phyloP scores from a whole-genome alignment of 1,140 invertebrate genomes.

The Polypedilum vanderplanki region DNA sequence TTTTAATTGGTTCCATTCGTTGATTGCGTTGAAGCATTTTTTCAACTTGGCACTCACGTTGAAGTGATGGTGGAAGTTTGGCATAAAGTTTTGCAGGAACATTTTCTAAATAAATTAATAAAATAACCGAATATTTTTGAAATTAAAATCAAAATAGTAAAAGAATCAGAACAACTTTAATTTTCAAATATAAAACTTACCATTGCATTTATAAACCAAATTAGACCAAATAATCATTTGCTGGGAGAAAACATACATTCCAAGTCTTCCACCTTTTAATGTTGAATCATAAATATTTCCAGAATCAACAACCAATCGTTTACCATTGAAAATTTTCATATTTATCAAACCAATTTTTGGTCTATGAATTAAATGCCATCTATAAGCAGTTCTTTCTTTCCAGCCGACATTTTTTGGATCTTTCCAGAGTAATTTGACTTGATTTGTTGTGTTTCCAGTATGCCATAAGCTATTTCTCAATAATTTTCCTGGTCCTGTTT shows the following conservation, averaged over 20 bases:
- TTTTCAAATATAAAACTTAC: conserved; percentile 48
- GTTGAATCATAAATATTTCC: conserved; percentile 87
- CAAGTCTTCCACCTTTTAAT: conserved; percentile 79
- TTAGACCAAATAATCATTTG: conserved; percentile 97
- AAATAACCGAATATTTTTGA: conserved; percentile 35
- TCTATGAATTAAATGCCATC: conserved; percentile 87
- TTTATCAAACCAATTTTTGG: conserved; percentile 88
- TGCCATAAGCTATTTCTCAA: conserved; percentile 92
- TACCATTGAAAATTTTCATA: conserved; percentile 75
- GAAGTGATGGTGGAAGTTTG: conserved; percentile 63
- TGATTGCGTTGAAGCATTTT: no score
- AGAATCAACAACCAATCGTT: conserved; percentile 82
- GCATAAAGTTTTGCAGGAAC: conserved; percentile 71
- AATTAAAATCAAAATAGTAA: not conserved
- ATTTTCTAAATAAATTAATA: conserved; percentile 66
- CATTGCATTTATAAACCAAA: conserved; percentile 88
- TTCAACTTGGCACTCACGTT: conserved; percentile 62
- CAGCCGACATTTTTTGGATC: conserved; percentile 84
- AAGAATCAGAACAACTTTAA: not conserved
- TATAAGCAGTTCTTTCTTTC: conserved; percentile 86
- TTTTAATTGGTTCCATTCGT: no score
- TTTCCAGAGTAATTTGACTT: conserved; percentile 89
- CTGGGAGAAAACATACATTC: conserved; percentile 95
- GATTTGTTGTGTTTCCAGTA: conserved; percentile 77
- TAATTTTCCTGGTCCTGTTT: conserved; percentile 83